Evolutionary conservation across 2,888 invertebrate genomes (phyloP).

Genomic region (Phanerotoma sp.): DNA sequence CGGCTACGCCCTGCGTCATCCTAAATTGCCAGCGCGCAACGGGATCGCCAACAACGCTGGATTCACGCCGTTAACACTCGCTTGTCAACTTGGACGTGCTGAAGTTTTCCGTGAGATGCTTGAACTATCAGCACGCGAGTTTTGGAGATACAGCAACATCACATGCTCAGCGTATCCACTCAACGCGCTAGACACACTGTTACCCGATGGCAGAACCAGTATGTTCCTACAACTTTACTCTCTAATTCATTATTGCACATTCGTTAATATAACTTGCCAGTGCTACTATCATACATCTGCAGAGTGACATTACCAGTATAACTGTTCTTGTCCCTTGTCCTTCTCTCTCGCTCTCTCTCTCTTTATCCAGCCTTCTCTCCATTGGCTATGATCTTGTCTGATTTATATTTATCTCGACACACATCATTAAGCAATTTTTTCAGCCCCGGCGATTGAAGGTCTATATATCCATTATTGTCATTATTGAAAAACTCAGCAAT

Average conservation of each 20-base stretch:
- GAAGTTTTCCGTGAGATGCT: slow-evolving; percentile 98
- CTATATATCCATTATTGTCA: too few species aligned
- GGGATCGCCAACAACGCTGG: slow-evolving; percentile 87
- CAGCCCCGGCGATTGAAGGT: too few species aligned
- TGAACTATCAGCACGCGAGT: slow-evolving; percentile 91
- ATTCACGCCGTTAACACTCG: slow-evolving; percentile 92
- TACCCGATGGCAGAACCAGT: slow-evolving; percentile 96
- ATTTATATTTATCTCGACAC: too few species aligned
- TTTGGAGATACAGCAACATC: slow-evolving; percentile 99
- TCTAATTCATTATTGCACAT: background rate
- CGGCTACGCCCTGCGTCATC: slow-evolving; percentile 94
- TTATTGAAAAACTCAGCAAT: too few species aligned
- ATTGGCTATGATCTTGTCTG: too few species aligned
- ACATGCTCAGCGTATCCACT: slow-evolving; percentile 98
- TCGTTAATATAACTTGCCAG: too few species aligned
- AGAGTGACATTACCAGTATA: too few species aligned
- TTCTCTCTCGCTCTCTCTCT: too few species aligned
- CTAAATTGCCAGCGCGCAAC: slow-evolving; percentile 88
- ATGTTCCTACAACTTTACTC: slow-evolving; percentile 35
- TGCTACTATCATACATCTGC: too few species aligned
- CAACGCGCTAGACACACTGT: slow-evolving; percentile 92
- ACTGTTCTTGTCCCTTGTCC: too few species aligned
- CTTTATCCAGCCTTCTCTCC: too few species aligned
- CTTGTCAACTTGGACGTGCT: slow-evolving; percentile 94
- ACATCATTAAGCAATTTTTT: too few species aligned